Conservation (phyloP, 1,140 invertebrate species). For the Hirudo medicinalis region DNA sequence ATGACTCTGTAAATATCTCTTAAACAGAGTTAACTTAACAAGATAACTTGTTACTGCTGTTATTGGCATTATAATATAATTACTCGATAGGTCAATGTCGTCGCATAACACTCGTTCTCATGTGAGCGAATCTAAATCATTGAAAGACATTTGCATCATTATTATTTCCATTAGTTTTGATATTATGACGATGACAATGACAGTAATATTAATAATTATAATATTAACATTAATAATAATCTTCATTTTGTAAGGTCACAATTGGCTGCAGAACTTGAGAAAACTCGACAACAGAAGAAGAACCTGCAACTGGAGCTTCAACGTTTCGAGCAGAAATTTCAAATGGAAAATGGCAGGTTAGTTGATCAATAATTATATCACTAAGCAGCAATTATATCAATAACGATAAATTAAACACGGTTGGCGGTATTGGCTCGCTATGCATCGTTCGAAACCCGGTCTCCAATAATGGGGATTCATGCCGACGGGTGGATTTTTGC, state of each 20-base stretch:
- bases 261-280: neutral
- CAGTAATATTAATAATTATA: neutral
- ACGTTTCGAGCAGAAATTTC: neutral
- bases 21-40: no score
- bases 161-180: neutral
- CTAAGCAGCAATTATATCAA: neutral
- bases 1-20: no score
- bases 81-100: no score
- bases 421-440: no score
- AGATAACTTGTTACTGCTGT: no score
- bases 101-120: no score
- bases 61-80: no score
- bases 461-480: no score
- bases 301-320: slow-evolving; percentile 3
- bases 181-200: neutral
- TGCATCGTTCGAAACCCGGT: no score
- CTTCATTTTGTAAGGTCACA: neutral
- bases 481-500: no score
- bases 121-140: neutral
- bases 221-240: neutral
- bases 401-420: neutral
- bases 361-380: neutral
- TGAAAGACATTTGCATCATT: neutral
- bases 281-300: neutral
- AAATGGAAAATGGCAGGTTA: neutral